Conservation (phyloP, 2,888 invertebrate species). For the Hypolimnas misippus region DNA sequence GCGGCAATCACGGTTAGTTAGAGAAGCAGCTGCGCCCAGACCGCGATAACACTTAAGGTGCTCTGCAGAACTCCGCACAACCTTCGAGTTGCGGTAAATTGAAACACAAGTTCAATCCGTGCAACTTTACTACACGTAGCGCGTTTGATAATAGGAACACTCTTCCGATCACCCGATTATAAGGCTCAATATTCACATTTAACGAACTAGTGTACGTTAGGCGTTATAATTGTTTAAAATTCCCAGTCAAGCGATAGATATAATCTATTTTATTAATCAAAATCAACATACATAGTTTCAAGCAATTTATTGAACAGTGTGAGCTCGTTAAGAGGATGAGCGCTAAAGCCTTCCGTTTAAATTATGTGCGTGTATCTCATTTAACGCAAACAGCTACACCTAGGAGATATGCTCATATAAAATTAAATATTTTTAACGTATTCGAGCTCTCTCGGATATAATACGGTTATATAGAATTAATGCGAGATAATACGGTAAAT, state of each 20-base stretch:
- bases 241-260: slow-evolving; percentile 44
- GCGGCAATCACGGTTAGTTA: slow-evolving; percentile 74
- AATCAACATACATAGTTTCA: slow-evolving; percentile 61
- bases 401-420: slow-evolving; percentile 3
- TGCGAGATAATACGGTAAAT: too few species aligned
- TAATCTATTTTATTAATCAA: slow-evolving; percentile 73
- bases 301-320: slow-evolving; percentile 71
- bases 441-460: slow-evolving; percentile 10
- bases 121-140: slow-evolving; percentile 25
- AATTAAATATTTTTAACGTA: not conserved
- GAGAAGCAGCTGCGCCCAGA: slow-evolving; percentile 69
- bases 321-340: slow-evolving; percentile 72
- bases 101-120: slow-evolving; percentile 52
- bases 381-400: slow-evolving; percentile 51
- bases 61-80: slow-evolving; percentile 58
- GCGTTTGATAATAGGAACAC: slow-evolving; percentile 14
- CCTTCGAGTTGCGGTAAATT: slow-evolving; percentile 50
- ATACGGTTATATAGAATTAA: slow-evolving; percentile 2
- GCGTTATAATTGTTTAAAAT: not conserved
- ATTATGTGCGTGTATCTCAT: slow-evolving; percentile 62
- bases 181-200: not conserved
- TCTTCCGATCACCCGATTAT: not conserved
- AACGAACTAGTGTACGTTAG: not conserved
- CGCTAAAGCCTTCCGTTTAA: slow-evolving; percentile 65
- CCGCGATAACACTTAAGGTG: slow-evolving; percentile 61